These are phyloP conservation scores for Gallinago paraguaiae DNA, from an alignment of 2,113 vertebrate genomes.

Conservation along the genomic window DNA sequence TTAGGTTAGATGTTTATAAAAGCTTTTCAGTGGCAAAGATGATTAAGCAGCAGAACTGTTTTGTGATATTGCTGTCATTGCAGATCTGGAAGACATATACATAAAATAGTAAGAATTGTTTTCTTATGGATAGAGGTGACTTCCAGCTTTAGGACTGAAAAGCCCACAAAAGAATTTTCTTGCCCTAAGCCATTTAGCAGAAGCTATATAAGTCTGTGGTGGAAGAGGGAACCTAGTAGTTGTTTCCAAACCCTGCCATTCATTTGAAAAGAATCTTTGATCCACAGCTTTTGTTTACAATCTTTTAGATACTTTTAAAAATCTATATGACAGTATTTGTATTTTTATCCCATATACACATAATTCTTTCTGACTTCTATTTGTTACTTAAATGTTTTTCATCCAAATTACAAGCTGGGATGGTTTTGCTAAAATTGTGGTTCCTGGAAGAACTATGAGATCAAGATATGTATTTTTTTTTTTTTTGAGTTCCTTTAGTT, in stretches of 20 bases:
- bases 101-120: neutral
- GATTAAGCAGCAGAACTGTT: neutral
- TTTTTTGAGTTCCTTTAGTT: neutral
- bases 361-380: neutral
- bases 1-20: neutral
- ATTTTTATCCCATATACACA: neutral
- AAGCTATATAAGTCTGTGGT: neutral
- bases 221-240: neutral
- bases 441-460: neutral
- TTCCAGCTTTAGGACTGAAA: neutral
- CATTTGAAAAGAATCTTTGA: neutral
- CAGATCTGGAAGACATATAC: neutral
- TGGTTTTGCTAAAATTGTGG: neutral
- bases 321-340: neutral
- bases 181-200: neutral
- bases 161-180: neutral
- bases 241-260: neutral
- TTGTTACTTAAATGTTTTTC: neutral
- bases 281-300: neutral
- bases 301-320: neutral
- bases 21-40: neutral
- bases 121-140: neutral
- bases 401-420: neutral
- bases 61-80: neutral
- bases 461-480: neutral